Base-by-base conservation (phyloP, 2,113 vertebrate genomes). In the Choloepus hoffmanni region DNA sequence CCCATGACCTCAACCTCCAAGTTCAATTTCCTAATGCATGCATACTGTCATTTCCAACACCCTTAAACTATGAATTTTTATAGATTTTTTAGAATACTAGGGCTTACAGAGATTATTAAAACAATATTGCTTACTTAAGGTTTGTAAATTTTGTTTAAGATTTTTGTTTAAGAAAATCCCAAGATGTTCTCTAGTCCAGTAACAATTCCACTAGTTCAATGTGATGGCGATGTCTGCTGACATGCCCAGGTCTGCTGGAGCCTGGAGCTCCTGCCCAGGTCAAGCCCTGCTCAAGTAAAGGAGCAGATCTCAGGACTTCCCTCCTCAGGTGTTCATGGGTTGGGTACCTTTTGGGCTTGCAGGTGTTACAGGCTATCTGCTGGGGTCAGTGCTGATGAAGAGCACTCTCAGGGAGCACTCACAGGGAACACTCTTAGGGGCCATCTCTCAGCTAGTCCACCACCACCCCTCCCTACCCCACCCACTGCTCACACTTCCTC, bases 291-390 rank as follows among this genome's bases (percentile, higher is more conserved):
- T 12, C 21, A 24, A 65, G 73, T 2, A 23, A 36, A 15, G 14
- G 40, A 3, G 12, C 1, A 14, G 28, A 19, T 5, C 8, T 26
- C 30, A 53, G 26, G 18, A 4, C 9, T 11, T 3, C 26, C 1
- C 12, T 19, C 0, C 12, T 58, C 28, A 53, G 62, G 48, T 1
- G 11, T 15, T 10, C 43, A 45, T 5, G 43, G 43, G 2, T 3
- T n/a, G 6, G 23, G 53, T 11, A 8, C 5, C 5, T 60, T 60
- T 60, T n/a, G 60, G 68, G 53, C 11, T 63, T 36, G 18, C 33
- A 48, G 11, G 30, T 13, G 14, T 23, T 26, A 13, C 68, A 74
- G 2, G 50, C 50, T 53, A 7, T 18, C 4, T 7, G 9, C n/a
- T 9, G 3, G 13, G 13, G 40, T 18, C 45, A 36, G 13, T 19